Base-by-base conservation (phyloP, 2,797 vertebrate genomes). In the Pygocentrus nattereri region DNA sequence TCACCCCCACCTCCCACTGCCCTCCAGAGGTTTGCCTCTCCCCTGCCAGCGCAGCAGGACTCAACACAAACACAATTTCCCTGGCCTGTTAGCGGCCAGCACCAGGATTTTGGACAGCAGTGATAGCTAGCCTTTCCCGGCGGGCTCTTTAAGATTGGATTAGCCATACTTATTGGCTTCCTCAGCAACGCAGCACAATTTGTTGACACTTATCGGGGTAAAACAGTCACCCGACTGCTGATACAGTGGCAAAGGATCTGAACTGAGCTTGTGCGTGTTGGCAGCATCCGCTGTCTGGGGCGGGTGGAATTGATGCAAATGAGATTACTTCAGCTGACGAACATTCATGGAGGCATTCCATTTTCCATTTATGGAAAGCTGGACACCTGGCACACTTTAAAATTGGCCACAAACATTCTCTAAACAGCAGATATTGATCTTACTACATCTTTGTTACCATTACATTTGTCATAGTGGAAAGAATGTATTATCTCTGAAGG, bases 81-180 rank as follows among this genome's bases (percentile, higher is more conserved):
- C 83, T 81, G 89, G 89, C 89, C 89, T 86, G 88, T 84, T 87
- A 90, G 76, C 88, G 90, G 87, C 88, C 89, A 81, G 80, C 85
- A 83, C 86, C 50, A 41, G 88, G 89, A 90, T 92, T 92, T 92
- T 90, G 92, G 89, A 87, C 83, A 73, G 74, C 67, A 19, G 69
- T 73, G 78, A 77, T 84, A 85, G 84, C 62, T 85, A 85, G 75
- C 71, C 71, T 76, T 87, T 89, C 90, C 89, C 85, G n/a, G 16
- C 80, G 84, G 87, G 86, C 84, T 87, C 83, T 91, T 91, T 90
- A 76, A 89, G 91, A 93, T 86, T 88, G 90, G 91, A 93, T 93
- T 92, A 90, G 79, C 76, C 77, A 74, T 41, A 84, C 90, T 89
- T 88, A 87, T 87, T 90, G 89, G 89, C 88, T 89, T 91, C 85